Percentiles rank a stretch among this genome's conserved stretches.
phyloP scores from a whole-genome alignment of 2,888 invertebrate species.

The Pristionchus arcanus region DNA sequence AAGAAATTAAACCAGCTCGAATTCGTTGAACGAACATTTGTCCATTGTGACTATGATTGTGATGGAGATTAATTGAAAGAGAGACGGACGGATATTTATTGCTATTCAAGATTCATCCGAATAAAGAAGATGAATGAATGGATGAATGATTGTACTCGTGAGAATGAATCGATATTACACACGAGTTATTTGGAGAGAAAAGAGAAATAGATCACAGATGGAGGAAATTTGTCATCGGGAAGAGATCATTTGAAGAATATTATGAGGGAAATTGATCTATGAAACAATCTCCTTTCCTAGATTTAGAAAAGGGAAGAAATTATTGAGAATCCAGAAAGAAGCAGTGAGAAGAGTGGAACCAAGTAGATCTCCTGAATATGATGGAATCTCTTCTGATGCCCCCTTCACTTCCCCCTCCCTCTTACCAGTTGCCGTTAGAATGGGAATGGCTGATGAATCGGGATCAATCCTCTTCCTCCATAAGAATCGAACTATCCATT shows the following conservation, averaged over 20 bases:
- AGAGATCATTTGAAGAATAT: background rate
- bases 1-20: conserved; percentile 80
- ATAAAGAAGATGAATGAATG: conserved; percentile 8
- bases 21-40: conserved; percentile 73
- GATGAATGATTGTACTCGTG: conserved; percentile 13
- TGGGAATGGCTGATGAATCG: conserved; percentile 75
- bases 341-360: conserved; percentile 46
- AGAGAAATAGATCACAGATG: conserved; percentile 7
- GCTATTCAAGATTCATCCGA: background rate
- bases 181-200: conserved; percentile 18
- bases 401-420: background rate
- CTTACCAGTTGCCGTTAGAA: conserved; percentile 73
- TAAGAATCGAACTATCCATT: conserved; percentile 70
- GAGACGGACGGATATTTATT: background rate
- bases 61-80: conserved; percentile 57
- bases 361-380: conserved; percentile 40
- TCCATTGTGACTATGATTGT: conserved; percentile 74
- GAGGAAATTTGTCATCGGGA: conserved; percentile 26
- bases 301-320: background rate
- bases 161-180: conserved; percentile 19
- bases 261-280: background rate
- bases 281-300: conserved; percentile 9
- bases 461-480: conserved; percentile 74
- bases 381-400: background rate
- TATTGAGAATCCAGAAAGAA: conserved; percentile 38